Conservation (phyloP, 2,113 vertebrate species). For the Centropristis striata region DNA sequence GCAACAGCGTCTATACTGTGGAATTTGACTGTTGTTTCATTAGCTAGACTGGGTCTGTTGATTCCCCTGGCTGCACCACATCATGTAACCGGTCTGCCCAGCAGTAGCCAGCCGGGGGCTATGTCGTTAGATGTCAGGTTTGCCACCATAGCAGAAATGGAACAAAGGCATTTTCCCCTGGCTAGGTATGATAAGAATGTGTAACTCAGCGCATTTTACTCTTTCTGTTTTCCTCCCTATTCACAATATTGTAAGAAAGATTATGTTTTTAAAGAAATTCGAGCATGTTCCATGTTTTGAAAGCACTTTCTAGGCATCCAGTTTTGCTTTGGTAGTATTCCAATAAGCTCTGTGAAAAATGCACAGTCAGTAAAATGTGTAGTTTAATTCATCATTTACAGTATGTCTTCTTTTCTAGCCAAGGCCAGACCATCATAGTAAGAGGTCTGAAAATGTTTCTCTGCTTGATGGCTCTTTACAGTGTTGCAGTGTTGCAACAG, state of each 20-base stretch:
- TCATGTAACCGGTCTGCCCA: constrained; percentile 38
- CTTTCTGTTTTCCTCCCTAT: constrained; percentile 54
- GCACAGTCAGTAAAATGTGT: not conserved
- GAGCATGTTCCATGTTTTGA: not conserved
- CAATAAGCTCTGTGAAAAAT: not conserved
- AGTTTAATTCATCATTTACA: not conserved
- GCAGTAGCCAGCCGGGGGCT: constrained; percentile 33
- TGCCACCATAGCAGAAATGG: constrained; percentile 73
- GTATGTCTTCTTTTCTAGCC: too few species aligned
- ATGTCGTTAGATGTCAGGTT: constrained; percentile 61
- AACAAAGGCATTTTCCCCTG: constrained; percentile 73
- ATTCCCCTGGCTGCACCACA: constrained; percentile 27
- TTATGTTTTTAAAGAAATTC: not conserved
- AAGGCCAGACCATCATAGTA: too few species aligned
- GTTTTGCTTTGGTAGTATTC: not conserved
- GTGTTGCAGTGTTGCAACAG: not conserved
- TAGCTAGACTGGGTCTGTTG: not conserved
- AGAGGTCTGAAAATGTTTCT: not conserved
- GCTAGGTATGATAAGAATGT: constrained; percentile 82
- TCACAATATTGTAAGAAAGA: constrained; percentile 55
- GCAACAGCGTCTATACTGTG: not conserved
- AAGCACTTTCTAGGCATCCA: not conserved
- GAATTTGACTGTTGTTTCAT: constrained; percentile 20
- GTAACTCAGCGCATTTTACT: constrained; percentile 74
- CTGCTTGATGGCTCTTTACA: not conserved